phyloP scores from a whole-genome alignment of 2,888 invertebrate species.

The Tiliacea aurago region DNA sequence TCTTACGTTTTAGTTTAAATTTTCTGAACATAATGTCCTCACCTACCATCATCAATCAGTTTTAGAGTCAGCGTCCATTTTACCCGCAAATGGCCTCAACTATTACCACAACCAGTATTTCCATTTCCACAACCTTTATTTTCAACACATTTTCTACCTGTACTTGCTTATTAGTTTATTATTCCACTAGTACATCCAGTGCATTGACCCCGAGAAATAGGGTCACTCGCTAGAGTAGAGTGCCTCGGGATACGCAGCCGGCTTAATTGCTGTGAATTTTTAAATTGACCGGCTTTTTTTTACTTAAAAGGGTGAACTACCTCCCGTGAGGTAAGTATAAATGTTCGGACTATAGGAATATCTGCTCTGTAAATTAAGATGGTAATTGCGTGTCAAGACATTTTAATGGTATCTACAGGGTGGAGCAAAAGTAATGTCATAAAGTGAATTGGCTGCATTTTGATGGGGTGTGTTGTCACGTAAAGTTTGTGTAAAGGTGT shows the following conservation, averaged over 20 bases:
- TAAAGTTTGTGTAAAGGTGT: no score
- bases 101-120: neutral
- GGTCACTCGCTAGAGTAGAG: conserved; percentile 55
- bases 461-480: no score
- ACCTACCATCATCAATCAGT: neutral
- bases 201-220: conserved; percentile 63
- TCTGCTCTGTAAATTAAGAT: neutral
- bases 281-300: conserved; percentile 43
- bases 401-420: neutral
- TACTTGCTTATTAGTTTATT: conserved; percentile 24
- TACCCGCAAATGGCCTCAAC: neutral
- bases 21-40: neutral
- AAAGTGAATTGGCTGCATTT: no score
- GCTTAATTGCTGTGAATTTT: conserved; percentile 54
- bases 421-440: no score
- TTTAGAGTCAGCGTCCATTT: neutral
- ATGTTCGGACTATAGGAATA: neutral
- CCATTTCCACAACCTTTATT: neutral
- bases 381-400: neutral
- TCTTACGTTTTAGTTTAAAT: neutral
- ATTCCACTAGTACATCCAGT: conserved; percentile 46
- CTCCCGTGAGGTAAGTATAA: neutral
- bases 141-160: conserved; percentile 26
- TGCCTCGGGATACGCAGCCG: conserved; percentile 21
- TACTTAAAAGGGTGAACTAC: conserved; percentile 8